phyloP scores from a whole-genome alignment of 2,888 invertebrate species.

The Orgyia antiqua region DNA sequence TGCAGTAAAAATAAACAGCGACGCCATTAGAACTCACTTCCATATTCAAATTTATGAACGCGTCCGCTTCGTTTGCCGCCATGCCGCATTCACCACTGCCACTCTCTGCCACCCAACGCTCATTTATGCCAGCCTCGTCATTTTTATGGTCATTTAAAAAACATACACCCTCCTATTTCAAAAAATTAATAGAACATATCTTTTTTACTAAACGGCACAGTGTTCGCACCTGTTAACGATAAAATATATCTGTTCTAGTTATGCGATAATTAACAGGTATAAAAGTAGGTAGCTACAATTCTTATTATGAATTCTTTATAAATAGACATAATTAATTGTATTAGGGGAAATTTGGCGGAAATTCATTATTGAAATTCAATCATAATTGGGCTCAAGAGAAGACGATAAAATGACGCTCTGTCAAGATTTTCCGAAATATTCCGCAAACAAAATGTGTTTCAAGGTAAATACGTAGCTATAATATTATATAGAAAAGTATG shows the following conservation, averaged over 20 bases:
- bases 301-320: no score
- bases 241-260: conserved; percentile 9
- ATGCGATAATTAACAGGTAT: conserved; percentile 15
- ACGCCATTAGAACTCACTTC: conserved; percentile 79
- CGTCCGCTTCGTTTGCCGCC: conserved; percentile 46
- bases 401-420: no score
- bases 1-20: conserved; percentile 80
- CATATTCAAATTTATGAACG: conserved; percentile 79
- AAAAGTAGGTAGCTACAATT: no score
- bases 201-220: conserved; percentile 14
- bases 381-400: no score
- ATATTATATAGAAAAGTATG: no score
- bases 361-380: no score
- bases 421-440: no score
- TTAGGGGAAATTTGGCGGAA: no score
- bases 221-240: conserved; percentile 16
- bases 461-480: no score
- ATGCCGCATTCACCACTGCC: conserved; percentile 22
- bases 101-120: conserved; percentile 17
- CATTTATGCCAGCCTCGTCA: conserved; percentile 49
- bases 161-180: conserved; percentile 54
- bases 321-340: no score
- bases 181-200: conserved; percentile 17
- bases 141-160: conserved; percentile 67
- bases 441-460: no score